Conservation (phyloP, 1,140 invertebrate species). For the Goniozus legneri region DNA sequence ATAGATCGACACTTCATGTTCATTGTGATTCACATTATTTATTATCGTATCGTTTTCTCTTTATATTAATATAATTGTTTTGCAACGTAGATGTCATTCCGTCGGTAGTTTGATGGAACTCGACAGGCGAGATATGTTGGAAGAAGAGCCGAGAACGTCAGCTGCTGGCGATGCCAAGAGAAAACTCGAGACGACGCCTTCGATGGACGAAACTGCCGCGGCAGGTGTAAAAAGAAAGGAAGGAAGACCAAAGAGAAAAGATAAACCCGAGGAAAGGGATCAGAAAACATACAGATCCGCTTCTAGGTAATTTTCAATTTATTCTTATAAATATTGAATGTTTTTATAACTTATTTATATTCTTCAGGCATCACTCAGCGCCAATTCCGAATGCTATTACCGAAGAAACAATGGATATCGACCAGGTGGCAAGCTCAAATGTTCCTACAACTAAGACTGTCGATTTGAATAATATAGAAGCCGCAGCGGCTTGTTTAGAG, state of each 20-base stretch:
- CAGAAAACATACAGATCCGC: conserved; percentile 29
- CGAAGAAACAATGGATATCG: conserved; percentile 43
- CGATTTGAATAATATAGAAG: conserved; percentile 16
- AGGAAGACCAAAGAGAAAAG: conserved; percentile 53
- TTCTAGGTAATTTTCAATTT: conserved; percentile 22
- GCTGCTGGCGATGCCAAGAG: conserved; percentile 58
- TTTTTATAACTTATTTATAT: conserved; percentile 1
- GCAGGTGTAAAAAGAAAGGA: conserved; percentile 61
- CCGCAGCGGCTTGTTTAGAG: conserved; percentile 24
- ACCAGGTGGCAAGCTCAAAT: conserved; percentile 17
- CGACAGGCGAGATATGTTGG: conserved; percentile 64
- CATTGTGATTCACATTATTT: too few species aligned
- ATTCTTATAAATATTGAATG: conserved; percentile 1
- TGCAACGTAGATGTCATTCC: too few species aligned
- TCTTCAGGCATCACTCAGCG: conserved; percentile 39
- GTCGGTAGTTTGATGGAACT: conserved; percentile 67
- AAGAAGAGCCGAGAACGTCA: conserved; percentile 47
- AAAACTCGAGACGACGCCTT: conserved; percentile 68
- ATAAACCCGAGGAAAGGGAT: conserved; percentile 36
- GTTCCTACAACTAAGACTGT: conserved; percentile 22
- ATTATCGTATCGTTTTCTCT: too few species aligned
- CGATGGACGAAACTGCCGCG: conserved; percentile 57
- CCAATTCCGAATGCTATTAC: conserved; percentile 40
- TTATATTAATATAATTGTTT: too few species aligned
- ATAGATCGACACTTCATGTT: too few species aligned